Evolutionary conservation across 1,140 invertebrate species (phyloP).

Genomic region (Laupala kohalensis): DNA sequence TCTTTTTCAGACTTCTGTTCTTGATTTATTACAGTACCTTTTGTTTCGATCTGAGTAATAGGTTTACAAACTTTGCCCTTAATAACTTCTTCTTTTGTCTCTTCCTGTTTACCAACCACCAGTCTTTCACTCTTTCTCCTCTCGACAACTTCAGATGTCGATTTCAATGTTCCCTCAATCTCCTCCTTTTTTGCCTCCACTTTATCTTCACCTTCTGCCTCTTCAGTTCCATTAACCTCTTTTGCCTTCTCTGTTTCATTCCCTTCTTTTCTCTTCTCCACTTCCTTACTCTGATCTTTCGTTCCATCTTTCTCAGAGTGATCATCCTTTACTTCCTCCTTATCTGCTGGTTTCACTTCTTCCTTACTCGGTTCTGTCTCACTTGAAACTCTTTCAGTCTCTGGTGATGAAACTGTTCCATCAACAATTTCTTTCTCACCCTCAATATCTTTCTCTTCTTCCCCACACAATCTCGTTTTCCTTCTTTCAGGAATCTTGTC

Average conservation of each 20-base stretch:
- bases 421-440: too few species aligned
- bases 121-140: too few species aligned
- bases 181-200: background rate
- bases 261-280: background rate
- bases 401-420: too few species aligned
- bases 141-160: too few species aligned
- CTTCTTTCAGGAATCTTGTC: background rate
- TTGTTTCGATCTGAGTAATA: too few species aligned
- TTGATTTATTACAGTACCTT: too few species aligned
- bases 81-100: too few species aligned
- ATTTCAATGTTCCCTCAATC: background rate
- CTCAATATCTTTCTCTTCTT: background rate
- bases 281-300: background rate
- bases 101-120: too few species aligned
- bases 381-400: too few species aligned
- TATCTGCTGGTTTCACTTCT: background rate
- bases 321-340: background rate
- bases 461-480: background rate
- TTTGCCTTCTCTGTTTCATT: background rate
- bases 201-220: background rate
- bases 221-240: background rate
- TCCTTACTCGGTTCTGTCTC: too few species aligned
- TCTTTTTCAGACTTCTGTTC: too few species aligned
- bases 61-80: too few species aligned
- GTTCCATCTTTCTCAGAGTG: background rate